Evolutionary conservation across 2,888 invertebrate genomes (phyloP).

Genomic region (Tetrapedia diversipes): DNA sequence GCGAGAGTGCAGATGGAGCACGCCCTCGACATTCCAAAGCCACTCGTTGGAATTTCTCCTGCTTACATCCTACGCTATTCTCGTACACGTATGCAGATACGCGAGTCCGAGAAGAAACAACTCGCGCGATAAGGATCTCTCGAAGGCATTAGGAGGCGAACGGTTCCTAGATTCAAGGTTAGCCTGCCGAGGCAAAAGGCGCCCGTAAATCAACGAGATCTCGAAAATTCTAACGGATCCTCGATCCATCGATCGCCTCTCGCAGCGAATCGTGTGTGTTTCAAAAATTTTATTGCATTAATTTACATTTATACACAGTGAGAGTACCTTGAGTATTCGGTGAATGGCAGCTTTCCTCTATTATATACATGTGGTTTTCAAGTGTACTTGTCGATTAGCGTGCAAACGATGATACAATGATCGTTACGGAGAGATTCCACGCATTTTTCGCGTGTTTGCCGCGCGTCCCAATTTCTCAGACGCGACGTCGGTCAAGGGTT

Average conservation of each 20-base stretch:
- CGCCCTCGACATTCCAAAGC: slow-evolving; percentile 66
- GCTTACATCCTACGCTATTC: slow-evolving; percentile 17
- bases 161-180: slow-evolving; percentile 39
- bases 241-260: no score
- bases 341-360: slow-evolving; percentile 61
- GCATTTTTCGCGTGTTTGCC: neutral
- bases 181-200: slow-evolving; percentile 6
- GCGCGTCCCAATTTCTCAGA: neutral
- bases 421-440: neutral
- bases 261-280: no score
- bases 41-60: slow-evolving; percentile 61
- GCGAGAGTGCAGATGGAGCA: slow-evolving; percentile 57
- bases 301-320: slow-evolving; percentile 79
- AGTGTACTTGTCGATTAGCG: slow-evolving; percentile 5
- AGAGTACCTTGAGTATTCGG: slow-evolving; percentile 57
- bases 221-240: neutral
- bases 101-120: slow-evolving; percentile 7
- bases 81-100: slow-evolving; percentile 15
- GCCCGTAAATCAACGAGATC: neutral
- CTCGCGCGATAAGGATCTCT: slow-evolving; percentile 39
- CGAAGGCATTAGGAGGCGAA: neutral
- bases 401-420: slow-evolving; percentile 1
- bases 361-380: slow-evolving; percentile 49
- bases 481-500: neutral
- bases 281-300: slow-evolving; percentile 70